A percentile compares a stretch with the other conserved stretches of the same genome.
Evolutionary conservation across 2,797 vertebrate genomes (phyloP).

Genomic region (Spondyliosoma cantharus): DNA sequence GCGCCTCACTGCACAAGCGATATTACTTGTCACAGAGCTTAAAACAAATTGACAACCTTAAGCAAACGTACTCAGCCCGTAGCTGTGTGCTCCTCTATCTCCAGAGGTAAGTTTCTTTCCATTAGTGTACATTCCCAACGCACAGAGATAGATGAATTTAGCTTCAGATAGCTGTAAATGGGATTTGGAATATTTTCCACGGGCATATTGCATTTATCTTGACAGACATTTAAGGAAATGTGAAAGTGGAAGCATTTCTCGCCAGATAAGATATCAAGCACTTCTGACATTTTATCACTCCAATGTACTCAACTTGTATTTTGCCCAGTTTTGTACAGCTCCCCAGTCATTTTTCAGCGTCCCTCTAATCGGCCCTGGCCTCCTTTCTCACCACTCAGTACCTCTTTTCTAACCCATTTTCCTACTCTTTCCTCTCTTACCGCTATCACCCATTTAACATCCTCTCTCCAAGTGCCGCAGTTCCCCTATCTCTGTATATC

Average conservation of each 20-base stretch:
- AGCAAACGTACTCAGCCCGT: not conserved
- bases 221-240: conserved; percentile 60
- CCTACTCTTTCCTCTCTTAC: conserved; percentile 35
- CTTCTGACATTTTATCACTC: conserved; percentile 58
- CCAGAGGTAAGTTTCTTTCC: conserved; percentile 28
- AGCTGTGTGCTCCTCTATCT: conserved; percentile 41
- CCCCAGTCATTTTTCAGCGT: conserved; percentile 55
- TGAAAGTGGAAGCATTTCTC: conserved; percentile 47
- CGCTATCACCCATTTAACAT: conserved; percentile 61
- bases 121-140: conserved; percentile 26
- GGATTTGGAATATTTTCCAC: conserved; percentile 44
- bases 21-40: conserved; percentile 47
- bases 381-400: conserved; percentile 43
- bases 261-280: conserved; percentile 56
- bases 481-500: conserved; percentile 49
- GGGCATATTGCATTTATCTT: conserved; percentile 44
- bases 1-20: conserved; percentile 29
- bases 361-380: conserved; percentile 45
- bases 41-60: conserved; percentile 56
- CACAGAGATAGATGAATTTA: conserved; percentile 38
- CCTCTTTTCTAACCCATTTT: conserved; percentile 58
- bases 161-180: conserved; percentile 49
- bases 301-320: conserved; percentile 41
- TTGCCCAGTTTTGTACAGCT: conserved; percentile 44
- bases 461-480: conserved; percentile 41